Evolutionary conservation across 2,888 invertebrate species (phyloP).

Genomic region (Drosophila kanekoi): DNA sequence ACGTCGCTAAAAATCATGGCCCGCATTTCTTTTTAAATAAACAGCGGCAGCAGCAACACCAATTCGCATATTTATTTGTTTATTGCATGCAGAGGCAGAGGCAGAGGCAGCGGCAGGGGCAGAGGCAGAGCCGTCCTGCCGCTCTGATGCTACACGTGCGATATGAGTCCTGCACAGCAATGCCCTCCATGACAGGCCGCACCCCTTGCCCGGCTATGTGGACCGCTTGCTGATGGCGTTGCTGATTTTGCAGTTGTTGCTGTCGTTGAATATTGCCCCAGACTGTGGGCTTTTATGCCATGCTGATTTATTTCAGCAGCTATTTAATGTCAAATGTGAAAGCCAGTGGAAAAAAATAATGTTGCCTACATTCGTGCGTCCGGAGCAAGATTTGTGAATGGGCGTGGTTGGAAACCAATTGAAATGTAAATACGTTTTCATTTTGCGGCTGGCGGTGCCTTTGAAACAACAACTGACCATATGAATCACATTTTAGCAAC

Average conservation of each 20-base stretch:
- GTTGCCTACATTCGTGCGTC: conserved; percentile 65
- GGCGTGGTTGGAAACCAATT: conserved; percentile 42
- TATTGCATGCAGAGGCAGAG: conserved; percentile 62
- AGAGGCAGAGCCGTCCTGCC: conserved; percentile 32
- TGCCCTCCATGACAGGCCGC: not conserved
- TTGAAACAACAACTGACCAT: conserved; percentile 36
- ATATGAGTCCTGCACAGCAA: conserved; percentile 25
- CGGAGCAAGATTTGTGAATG: conserved; percentile 12
- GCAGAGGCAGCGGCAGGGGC: conserved; percentile 14
- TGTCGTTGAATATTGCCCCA: conserved; percentile 26
- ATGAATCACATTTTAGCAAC: conserved; percentile 29
- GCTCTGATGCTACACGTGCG: conserved; percentile 54
- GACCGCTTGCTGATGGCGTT: conserved; percentile 52
- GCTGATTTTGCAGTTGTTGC: conserved; percentile 39
- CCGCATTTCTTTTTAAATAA: conserved; percentile 75
- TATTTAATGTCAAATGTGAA: conserved; percentile 69
- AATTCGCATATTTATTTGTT: conserved; percentile 74
- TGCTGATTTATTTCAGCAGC: conserved; percentile 73
- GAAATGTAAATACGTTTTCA: conserved; percentile 44
- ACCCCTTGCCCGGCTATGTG: conserved; percentile 4
- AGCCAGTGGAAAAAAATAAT: conserved; percentile 35
- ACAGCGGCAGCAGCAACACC: conserved; percentile 58
- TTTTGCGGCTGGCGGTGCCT: conserved; percentile 44
- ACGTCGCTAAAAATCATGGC: conserved; percentile 77
- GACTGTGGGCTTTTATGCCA: conserved; percentile 45